Percentiles rank a stretch among this genome's conserved stretches.
These are phyloP conservation scores for Sebastes hubbsi DNA, from an alignment of 2,797 vertebrate genomes.

Conservation along the genomic window DNA sequence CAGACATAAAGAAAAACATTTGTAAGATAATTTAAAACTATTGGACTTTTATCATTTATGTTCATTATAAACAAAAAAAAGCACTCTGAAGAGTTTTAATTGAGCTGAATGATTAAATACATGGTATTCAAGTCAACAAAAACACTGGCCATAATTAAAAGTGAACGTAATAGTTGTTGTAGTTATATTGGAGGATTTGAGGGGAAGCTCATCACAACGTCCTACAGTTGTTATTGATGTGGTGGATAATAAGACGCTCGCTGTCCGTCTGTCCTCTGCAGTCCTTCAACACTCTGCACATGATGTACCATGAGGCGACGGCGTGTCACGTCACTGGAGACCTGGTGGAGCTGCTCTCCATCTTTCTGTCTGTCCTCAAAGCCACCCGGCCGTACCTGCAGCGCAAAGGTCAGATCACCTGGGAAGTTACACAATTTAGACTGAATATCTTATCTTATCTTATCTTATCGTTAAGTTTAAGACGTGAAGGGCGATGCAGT, in stretches of 20 bases:
- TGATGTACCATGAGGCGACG: conserved; percentile 99
- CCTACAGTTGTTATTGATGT: not conserved
- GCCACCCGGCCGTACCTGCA: conserved; percentile 95
- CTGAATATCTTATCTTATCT: no score
- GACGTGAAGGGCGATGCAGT: not conserved
- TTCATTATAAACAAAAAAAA: not conserved
- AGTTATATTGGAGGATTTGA: not conserved
- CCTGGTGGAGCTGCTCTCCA: conserved; percentile 97
- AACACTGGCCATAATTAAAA: not conserved
- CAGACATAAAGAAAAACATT: not conserved
- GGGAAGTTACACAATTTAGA: not conserved
- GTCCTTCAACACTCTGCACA: conserved; percentile 98
- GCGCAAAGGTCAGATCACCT: conserved; percentile 89
- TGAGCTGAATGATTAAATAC: not conserved
- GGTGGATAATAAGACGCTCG: not conserved
- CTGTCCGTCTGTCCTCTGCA: conserved; percentile 49
- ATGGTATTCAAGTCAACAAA: not conserved
- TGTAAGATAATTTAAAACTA: rapidly evolving
- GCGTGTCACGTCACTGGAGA: conserved; percentile 98
- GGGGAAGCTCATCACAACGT: not conserved
- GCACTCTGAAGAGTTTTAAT: not conserved
- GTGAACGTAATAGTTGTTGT: not conserved
- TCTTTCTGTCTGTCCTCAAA: conserved; percentile 96
- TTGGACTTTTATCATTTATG: not conserved
- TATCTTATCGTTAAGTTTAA: no score